phyloP scores from a whole-genome alignment of 2,797 vertebrate species.

The Thamnophis elegans region DNA sequence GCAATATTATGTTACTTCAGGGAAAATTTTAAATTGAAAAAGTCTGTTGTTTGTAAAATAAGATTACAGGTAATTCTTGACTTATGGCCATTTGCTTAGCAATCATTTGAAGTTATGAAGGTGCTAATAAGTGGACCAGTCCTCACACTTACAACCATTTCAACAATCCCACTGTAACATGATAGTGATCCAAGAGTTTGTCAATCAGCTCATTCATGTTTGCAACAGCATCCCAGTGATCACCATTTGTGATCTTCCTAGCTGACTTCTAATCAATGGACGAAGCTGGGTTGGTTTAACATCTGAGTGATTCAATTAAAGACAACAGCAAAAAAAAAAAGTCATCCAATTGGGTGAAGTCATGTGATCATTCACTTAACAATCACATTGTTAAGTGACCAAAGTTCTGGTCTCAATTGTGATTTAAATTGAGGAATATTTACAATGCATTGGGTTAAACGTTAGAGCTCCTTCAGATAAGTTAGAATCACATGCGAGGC shows the following conservation, averaged over 20 bases:
- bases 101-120: background rate
- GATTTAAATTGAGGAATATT: background rate
- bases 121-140: background rate
- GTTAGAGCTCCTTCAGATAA: background rate
- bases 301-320: background rate
- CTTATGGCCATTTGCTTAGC: background rate
- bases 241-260: background rate
- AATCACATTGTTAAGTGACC: background rate
- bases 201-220: background rate
- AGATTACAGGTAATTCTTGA: background rate
- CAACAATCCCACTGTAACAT: background rate
- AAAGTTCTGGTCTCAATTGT: background rate
- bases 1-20: background rate
- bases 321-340: background rate
- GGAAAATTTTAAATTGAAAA: background rate
- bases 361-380: background rate
- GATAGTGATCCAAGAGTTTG: background rate
- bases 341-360: background rate
- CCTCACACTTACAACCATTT: background rate
- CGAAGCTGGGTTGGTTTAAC: background rate
- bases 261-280: background rate
- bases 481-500: background rate
- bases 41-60: background rate
- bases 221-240: background rate
- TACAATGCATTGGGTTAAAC: background rate